phyloP scores from a whole-genome alignment of 2,888 invertebrate genomes.

The Miltochrista miniata region DNA sequence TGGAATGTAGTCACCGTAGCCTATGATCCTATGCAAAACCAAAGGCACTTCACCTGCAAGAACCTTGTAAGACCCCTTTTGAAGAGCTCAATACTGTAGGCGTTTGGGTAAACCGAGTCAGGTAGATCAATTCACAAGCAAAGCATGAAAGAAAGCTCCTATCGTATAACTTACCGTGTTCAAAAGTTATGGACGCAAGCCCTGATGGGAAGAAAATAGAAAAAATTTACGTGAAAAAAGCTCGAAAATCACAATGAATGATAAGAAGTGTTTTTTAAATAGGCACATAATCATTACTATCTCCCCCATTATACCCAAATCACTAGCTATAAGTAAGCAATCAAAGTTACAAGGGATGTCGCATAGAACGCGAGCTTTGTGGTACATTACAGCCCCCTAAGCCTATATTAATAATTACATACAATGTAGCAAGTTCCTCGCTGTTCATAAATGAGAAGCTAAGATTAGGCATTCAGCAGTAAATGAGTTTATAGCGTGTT shows the following conservation, averaged over 20 bases:
- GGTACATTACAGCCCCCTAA: slow-evolving; percentile 53
- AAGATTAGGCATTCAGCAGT: slow-evolving; percentile 63
- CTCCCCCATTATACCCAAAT: slow-evolving; percentile 16
- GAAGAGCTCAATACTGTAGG: too few relatives aligned
- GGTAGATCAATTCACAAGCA: too few relatives aligned
- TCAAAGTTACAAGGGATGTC: slow-evolving; percentile 33
- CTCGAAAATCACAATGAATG: not conserved
- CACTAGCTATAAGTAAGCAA: slow-evolving; percentile 35
- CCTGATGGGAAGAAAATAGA: too few relatives aligned
- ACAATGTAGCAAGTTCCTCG: slow-evolving; percentile 46
- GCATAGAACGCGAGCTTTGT: slow-evolving; percentile 33
- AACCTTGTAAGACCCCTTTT: too few relatives aligned
- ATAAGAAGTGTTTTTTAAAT: slow-evolving; percentile 12
- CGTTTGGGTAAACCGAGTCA: too few relatives aligned
- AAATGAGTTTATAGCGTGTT: slow-evolving; percentile 79
- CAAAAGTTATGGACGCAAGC: too few relatives aligned
- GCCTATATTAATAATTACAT: slow-evolving; percentile 56
- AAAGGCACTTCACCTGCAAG: too few relatives aligned
- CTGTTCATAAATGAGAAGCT: slow-evolving; percentile 68
- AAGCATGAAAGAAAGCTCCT: too few relatives aligned
- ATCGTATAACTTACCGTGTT: too few relatives aligned
- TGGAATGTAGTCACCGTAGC: too few relatives aligned
- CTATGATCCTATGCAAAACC: too few relatives aligned
- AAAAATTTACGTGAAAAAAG: too few relatives aligned
- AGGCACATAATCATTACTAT: slow-evolving; percentile 28